phyloP scores from a whole-genome alignment of 2,888 invertebrate genomes.

The Coelinius sp. region DNA sequence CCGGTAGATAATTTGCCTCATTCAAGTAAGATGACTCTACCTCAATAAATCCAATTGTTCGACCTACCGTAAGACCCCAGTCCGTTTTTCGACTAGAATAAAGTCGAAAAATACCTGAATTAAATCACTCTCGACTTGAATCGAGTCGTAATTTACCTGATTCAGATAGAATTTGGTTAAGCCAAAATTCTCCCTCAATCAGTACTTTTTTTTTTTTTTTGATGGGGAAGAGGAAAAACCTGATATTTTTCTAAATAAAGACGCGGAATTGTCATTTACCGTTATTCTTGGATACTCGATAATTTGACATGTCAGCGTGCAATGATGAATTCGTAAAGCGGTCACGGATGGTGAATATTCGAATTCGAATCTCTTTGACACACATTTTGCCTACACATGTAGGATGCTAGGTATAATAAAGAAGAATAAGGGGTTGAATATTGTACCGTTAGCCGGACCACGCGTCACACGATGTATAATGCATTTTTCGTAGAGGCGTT shows the following conservation, averaged over 20 bases:
- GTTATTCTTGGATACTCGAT: neutral
- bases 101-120: no score
- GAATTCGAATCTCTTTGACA: conserved; percentile 43
- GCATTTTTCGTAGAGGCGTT: conserved; percentile 52
- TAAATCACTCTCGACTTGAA: no score
- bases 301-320: conserved; percentile 40
- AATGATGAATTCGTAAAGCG: conserved; percentile 34
- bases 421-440: conserved; percentile 5
- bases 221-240: neutral
- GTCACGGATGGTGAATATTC: conserved; percentile 27
- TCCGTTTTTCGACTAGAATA: no score
- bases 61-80: no score
- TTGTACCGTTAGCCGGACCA: conserved; percentile 63
- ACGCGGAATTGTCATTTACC: neutral
- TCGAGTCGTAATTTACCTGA: neutral
- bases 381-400: conserved; percentile 48
- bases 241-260: neutral
- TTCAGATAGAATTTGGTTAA: neutral
- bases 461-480: conserved; percentile 60
- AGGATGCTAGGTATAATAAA: conserved; percentile 30
- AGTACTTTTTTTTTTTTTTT: no score
- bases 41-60: no score
- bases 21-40: no score
- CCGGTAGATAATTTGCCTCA: no score
- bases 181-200: no score